Evolutionary conservation across 1,140 invertebrate genomes (phyloP).

Genomic region (Anthonomus grandis): DNA sequence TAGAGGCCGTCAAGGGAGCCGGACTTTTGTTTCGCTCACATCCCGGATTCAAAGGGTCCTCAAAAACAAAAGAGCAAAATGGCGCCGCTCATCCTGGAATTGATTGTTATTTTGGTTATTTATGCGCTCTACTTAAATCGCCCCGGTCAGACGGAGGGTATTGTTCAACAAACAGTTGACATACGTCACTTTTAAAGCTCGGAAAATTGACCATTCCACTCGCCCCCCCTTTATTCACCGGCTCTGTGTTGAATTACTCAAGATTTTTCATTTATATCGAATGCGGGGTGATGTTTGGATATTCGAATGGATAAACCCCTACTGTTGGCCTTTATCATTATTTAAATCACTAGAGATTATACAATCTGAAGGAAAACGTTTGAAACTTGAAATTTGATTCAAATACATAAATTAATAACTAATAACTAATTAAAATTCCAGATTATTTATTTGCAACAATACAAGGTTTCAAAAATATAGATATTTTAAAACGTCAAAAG

Average conservation of each 20-base stretch:
- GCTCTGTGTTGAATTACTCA: conserved; percentile 7
- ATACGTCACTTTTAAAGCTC: conserved; percentile 28
- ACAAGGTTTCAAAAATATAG: too few relatives aligned
- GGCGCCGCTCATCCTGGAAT: conserved; percentile 36
- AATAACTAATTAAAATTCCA: too few relatives aligned
- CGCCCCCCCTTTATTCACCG: conserved; percentile 5
- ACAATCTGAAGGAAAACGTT: too few relatives aligned
- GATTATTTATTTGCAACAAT: too few relatives aligned
- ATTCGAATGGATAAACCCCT: too few relatives aligned
- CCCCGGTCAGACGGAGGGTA: conserved; percentile 7
- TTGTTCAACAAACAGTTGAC: conserved; percentile 26
- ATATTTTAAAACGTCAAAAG: too few relatives aligned
- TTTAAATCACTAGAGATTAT: too few relatives aligned
- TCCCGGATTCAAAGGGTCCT: conserved; percentile 34
- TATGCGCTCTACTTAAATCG: conserved; percentile 27
- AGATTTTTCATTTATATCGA: neutral
- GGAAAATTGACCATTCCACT: conserved; percentile 27
- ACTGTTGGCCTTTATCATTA: too few relatives aligned
- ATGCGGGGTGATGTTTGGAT: too few relatives aligned
- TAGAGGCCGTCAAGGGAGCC: conserved; percentile 24
- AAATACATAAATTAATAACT: too few relatives aligned
- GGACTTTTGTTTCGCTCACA: conserved; percentile 31
- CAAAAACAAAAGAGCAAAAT: conserved; percentile 39
- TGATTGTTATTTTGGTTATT: conserved; percentile 43
- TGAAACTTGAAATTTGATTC: too few relatives aligned